Base-by-base conservation (phyloP, 2,888 invertebrate species). In the Bombylius discolor region DNA sequence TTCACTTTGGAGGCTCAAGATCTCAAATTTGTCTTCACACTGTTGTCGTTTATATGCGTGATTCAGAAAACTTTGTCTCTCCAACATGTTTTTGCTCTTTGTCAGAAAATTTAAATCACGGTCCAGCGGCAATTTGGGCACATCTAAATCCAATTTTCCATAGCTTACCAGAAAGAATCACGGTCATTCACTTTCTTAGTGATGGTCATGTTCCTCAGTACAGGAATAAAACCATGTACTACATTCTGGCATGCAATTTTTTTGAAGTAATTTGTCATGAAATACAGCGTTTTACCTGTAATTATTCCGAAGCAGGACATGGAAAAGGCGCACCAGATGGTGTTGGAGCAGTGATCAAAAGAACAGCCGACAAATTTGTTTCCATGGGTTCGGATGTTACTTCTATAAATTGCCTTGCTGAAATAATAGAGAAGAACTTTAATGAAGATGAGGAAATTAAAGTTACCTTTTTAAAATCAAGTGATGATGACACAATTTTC, bases 161-260 rank as follows among this genome's bases (percentile, higher is more conserved):
- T 5, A 31, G 8, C 4, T 32, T 47, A 12, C 12, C 31, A 12
- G 32, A 32, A 47, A 31, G 31, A 5, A 31, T 47, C 8, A 31
- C 31, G 12, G 5, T 9, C 8, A 9, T 47, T 12, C 32, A 47
- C 9, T 47, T 47, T 47, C 4, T 47, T 32, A 47, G 47, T 31
- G 47, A 47, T 13, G 32, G 56, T 23, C 56, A 52, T 52, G 50
- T 52, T 48, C 52, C 56, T 3, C 52, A 55, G 36, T 55, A 55
- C 14, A 49, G 51, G 33, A 49, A 55, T n/a, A 50, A 51, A 39
- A 32, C 45, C 3, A 52, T 52, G 52, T 52, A 47, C 11, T 47
- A 47, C 31, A 23, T 52, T 34, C 23, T 52, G 23, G 47, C 4
- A 6, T 23, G 23, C 23, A 47, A 12, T 14, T 4, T 36, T 11